Evolutionary conservation across 2,888 invertebrate genomes (phyloP).

Genomic region (Iphiclides podalirius): DNA sequence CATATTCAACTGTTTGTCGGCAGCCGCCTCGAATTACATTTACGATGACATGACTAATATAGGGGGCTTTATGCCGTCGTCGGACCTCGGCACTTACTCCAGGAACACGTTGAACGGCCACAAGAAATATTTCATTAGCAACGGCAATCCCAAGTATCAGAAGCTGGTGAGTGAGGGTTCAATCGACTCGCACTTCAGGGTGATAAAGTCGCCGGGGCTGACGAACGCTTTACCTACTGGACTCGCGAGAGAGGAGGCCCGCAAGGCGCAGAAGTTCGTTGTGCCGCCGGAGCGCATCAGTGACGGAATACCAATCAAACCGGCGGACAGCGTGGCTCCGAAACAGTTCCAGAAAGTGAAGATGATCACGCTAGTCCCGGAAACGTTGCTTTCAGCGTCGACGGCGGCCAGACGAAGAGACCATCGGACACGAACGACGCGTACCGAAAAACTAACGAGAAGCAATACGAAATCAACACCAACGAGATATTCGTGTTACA

Average conservation of each 20-base stretch:
- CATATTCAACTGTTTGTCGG: constrained; percentile 35
- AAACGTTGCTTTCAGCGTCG: not conserved
- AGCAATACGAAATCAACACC: constrained; percentile 1
- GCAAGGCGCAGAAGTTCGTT: constrained; percentile 12
- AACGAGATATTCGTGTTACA: not conserved
- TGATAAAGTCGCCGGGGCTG: constrained; percentile 33
- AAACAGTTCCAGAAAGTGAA: constrained; percentile 1
- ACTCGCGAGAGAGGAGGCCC: not conserved
- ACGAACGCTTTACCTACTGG: constrained; percentile 4
- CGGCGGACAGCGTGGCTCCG: not conserved
- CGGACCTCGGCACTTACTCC: constrained; percentile 33
- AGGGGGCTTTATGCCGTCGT: constrained; percentile 39
- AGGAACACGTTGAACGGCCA: constrained; percentile 34
- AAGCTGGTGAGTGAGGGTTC: constrained; percentile 39
- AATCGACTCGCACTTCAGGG: constrained; percentile 47
- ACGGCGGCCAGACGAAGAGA: constrained; percentile 8
- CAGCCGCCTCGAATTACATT: constrained; percentile 41
- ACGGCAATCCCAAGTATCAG: constrained; percentile 32
- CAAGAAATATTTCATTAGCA: constrained; percentile 40
- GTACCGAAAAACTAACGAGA: constrained; percentile 1
- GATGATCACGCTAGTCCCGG: not conserved
- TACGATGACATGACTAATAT: constrained; percentile 42
- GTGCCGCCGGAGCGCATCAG: not conserved
- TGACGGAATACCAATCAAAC: not conserved
- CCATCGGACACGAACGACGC: constrained; percentile 1